Evolutionary conservation across 2,113 vertebrate species (phyloP).

Genomic region (Malurus melanocephalus): DNA sequence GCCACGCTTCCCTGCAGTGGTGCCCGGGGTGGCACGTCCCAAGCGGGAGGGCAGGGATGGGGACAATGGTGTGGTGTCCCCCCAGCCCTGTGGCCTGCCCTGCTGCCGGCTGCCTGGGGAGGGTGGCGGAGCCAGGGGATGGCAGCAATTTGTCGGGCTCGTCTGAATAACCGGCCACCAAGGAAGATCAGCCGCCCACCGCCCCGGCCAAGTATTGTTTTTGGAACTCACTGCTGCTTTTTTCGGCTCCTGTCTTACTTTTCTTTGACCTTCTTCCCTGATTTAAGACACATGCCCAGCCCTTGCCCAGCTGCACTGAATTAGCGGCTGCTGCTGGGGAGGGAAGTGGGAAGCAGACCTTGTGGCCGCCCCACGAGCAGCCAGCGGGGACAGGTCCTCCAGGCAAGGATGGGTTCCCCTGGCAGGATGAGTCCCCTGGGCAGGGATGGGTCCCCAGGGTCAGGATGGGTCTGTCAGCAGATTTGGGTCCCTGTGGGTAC

Average conservation of each 20-base stretch:
- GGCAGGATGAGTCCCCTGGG: background rate
- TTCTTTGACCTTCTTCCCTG: constrained; percentile 55
- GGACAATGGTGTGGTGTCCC: background rate
- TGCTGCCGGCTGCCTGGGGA: background rate
- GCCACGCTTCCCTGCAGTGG: fast-evolving
- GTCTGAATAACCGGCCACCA: constrained; percentile 41
- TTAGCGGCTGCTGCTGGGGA: constrained; percentile 40
- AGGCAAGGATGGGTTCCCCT: background rate
- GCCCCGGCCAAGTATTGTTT: constrained; percentile 44
- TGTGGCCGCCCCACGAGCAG: background rate
- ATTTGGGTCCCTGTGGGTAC: background rate
- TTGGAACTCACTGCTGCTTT: constrained; percentile 40
- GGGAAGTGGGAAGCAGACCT: constrained; percentile 1
- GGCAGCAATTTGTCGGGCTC: constrained; percentile 40
- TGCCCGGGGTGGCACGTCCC: background rate
- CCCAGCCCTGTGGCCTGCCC: background rate
- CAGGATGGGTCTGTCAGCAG: background rate
- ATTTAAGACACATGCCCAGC: constrained; percentile 59
- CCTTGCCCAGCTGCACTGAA: constrained; percentile 51
- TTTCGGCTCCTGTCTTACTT: constrained; percentile 61
- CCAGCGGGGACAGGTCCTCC: background rate
- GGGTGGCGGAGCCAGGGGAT: background rate
- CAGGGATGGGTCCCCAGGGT: background rate
- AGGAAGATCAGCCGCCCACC: constrained; percentile 49
- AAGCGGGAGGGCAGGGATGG: background rate